phyloP scores from a whole-genome alignment of 1,140 invertebrate species.

The Procambarus clarkii region DNA sequence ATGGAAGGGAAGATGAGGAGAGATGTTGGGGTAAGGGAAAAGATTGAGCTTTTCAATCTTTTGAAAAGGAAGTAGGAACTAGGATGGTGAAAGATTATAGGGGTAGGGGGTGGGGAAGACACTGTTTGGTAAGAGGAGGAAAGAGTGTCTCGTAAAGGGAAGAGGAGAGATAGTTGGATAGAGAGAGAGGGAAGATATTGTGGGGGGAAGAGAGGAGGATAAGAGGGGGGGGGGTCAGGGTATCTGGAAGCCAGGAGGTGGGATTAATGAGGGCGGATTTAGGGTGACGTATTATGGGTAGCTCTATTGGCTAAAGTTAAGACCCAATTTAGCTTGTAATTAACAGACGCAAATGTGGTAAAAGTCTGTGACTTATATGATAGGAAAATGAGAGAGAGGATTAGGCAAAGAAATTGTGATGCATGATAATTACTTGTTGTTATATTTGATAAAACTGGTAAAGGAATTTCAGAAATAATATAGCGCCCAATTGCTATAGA shows the following conservation, averaged over 20 bases:
- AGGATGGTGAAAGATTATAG: too few relatives aligned
- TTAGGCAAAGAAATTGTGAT: constrained; percentile 22
- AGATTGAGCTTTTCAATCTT: too few relatives aligned
- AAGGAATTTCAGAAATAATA: background rate
- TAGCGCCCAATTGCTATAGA: background rate
- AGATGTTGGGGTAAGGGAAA: background rate
- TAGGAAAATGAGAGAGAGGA: constrained; percentile 39
- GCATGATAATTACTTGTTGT: constrained; percentile 20
- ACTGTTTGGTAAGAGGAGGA: background rate
- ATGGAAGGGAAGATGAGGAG: background rate
- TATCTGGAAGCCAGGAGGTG: background rate
- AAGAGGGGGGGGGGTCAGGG: background rate
- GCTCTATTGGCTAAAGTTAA: constrained; percentile 11
- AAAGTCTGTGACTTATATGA: constrained; percentile 27
- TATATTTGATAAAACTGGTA: constrained; percentile 22
- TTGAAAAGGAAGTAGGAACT: too few relatives aligned
- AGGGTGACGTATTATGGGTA: constrained; percentile 9
- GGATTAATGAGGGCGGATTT: background rate
- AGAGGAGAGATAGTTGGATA: background rate
- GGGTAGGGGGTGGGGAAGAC: too few relatives aligned
- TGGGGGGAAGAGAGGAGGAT: background rate
- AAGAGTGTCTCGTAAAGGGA: background rate
- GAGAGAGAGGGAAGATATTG: background rate
- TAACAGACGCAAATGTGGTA: constrained; percentile 26
- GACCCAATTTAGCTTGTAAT: constrained; percentile 31